Evolutionary conservation across 2,888 invertebrate genomes (phyloP).

Genomic region (Pristionchus exspectatus): DNA sequence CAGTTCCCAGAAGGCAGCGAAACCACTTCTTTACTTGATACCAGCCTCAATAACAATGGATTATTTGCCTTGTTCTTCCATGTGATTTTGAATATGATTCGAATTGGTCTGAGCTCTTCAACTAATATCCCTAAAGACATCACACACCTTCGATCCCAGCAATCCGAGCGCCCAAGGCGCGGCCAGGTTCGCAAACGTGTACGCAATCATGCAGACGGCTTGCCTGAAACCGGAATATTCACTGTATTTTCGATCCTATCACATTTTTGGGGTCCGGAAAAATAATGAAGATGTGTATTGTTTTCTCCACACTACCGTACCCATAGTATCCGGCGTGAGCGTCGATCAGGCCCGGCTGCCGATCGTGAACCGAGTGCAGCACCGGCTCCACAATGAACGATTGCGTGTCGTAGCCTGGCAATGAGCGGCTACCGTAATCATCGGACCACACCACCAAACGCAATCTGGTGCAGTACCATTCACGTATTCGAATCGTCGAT

Average conservation of each 20-base stretch:
- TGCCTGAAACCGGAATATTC: neutral
- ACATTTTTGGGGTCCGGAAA: too few species aligned
- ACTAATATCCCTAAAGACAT: neutral
- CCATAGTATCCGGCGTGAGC: slow-evolving; percentile 68
- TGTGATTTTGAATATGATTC: neutral
- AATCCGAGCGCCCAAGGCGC: slow-evolving; percentile 49
- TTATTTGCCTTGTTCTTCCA: too few species aligned
- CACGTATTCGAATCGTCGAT: too few species aligned
- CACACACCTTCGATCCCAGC: slow-evolving; percentile 50
- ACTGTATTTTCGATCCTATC: neutral
- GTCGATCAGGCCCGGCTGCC: slow-evolving; percentile 62
- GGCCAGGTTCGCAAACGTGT: slow-evolving; percentile 44
- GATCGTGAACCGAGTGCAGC: slow-evolving; percentile 67
- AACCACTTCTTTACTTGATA: too few species aligned
- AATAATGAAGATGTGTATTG: too few species aligned
- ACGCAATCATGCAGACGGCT: slow-evolving; percentile 27
- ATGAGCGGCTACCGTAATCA: neutral
- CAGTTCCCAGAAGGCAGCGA: too few species aligned
- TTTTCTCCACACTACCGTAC: slow-evolving; percentile 58
- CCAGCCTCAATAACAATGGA: too few species aligned
- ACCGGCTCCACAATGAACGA: slow-evolving; percentile 68
- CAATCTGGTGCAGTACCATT: too few species aligned
- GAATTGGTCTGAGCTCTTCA: too few species aligned
- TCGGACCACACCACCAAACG: too few species aligned
- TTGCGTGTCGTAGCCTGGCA: slow-evolving; percentile 56